phyloP scores from a whole-genome alignment of 2,888 invertebrate genomes.

The Operophtera brumata region DNA sequence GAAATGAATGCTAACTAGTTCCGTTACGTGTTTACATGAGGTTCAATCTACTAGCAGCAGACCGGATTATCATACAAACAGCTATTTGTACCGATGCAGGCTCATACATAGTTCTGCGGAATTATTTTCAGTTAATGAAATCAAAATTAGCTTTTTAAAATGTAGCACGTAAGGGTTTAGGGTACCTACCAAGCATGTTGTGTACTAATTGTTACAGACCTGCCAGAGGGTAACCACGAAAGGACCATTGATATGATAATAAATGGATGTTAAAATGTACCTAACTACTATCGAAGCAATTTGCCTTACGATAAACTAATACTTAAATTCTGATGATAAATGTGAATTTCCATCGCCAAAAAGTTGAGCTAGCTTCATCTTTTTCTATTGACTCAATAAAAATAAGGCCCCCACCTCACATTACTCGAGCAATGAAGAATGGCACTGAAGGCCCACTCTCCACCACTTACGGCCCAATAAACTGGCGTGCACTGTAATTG shows the following conservation, averaged over 20 bases:
- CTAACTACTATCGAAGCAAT: too few relatives aligned
- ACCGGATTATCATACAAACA: conserved; percentile 11
- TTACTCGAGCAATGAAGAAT: conserved; percentile 32
- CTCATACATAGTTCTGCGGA: neutral
- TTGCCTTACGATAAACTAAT: too few relatives aligned
- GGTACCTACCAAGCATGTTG: too few relatives aligned
- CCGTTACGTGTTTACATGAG: conserved; percentile 9
- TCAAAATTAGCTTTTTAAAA: neutral
- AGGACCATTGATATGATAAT: too few relatives aligned
- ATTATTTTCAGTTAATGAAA: neutral
- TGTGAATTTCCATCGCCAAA: neutral
- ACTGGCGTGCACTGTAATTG: conserved; percentile 33
- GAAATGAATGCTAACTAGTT: neutral
- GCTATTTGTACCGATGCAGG: conserved; percentile 5
- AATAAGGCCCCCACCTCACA: conserved; percentile 41
- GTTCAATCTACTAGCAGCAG: conserved; percentile 12
- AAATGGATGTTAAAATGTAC: too few relatives aligned
- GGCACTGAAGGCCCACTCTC: conserved; percentile 38
- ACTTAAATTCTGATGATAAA: too few relatives aligned
- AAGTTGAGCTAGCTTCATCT: conserved; percentile 5
- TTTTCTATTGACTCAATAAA: conserved; percentile 35
- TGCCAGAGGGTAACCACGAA: too few relatives aligned
- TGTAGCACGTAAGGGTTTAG: neutral
- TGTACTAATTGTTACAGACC: too few relatives aligned
- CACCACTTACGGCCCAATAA: conserved; percentile 44